phyloP scores from a whole-genome alignment of 2,113 vertebrate species.

The Ptyas mucosa region DNA sequence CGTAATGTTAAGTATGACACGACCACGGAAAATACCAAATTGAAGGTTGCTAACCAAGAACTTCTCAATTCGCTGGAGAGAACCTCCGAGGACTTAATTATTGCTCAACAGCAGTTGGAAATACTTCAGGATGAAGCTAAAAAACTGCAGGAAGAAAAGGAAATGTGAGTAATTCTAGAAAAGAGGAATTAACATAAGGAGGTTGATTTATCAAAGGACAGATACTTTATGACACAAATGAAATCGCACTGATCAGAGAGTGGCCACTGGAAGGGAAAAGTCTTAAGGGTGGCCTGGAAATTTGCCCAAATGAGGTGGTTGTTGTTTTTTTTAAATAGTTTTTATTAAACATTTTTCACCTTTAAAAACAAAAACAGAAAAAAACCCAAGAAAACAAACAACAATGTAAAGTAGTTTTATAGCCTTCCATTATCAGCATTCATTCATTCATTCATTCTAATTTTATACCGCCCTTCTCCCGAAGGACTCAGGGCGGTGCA shows the following conservation, averaged over 20 bases:
- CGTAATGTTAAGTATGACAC: slow-evolving; percentile 81
- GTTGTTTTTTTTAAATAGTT: no score
- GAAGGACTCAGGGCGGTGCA: no score
- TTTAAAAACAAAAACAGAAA: no score
- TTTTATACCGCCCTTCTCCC: no score
- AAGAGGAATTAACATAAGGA: background rate
- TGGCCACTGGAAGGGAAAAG: no score
- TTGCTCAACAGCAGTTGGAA: slow-evolving; percentile 81
- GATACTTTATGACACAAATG: background rate
- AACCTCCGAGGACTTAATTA: slow-evolving; percentile 74
- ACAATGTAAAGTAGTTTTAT: no score
- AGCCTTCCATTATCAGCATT: no score
- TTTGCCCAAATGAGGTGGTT: no score
- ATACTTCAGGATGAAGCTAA: slow-evolving; percentile 79
- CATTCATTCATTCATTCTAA: no score
- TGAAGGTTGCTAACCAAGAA: slow-evolving; percentile 85
- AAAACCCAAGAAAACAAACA: no score
- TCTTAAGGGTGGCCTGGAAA: no score
- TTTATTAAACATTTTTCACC: no score
- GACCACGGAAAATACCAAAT: slow-evolving; percentile 82
- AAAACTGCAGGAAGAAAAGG: slow-evolving; percentile 82
- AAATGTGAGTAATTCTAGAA: slow-evolving; percentile 74
- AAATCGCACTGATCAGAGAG: background rate
- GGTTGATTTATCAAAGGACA: background rate
- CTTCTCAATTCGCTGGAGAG: slow-evolving; percentile 77